Evolutionary conservation across 2,888 invertebrate genomes (phyloP), one percentile per base, ranked within the genome.

Genomic region (Anoncus sp.): DNA sequence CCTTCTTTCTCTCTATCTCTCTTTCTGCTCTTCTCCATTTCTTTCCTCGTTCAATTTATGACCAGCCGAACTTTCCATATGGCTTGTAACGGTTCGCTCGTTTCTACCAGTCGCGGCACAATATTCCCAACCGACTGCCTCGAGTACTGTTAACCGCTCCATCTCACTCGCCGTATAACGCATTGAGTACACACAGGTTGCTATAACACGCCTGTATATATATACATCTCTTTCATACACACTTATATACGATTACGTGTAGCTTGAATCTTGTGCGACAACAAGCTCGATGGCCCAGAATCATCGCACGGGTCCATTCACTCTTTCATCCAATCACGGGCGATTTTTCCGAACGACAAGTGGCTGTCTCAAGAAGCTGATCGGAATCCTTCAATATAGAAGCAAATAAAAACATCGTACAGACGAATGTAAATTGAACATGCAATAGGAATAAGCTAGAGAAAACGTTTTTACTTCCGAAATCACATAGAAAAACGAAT

Each of bases 81-180:
- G 86, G 82, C 81, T 77, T 49, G 83, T 87, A 87, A 87, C 87
- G 87, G 87, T 81, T 66, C 66, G 45, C 60, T 83, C 71, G 70
- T 74, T 62, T 77, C 75, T 81, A 82, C 81, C 84, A 82, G 82
- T 81, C 80, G 74, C n/a, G 22, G 81, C 80, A 76, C 80, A 83
- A 84, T 83, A 85, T 86, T 78, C 85, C 81, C 82, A 81, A 74
- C 79, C 71, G 81, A 82, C 81, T 81, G 75, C 83, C 82, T 80
- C 69, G 67, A 83, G 86, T 87, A 87, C 87, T 87, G 87, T 87
- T 87, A 87, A 75, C 82, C 79, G 82, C 81, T 81, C 80, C 83
- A 81, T 83, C 85, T 83, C 81, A 77, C 81, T 67, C 49, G 66
- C 71, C 72, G 57, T 65, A n/a, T 53, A 69, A 77, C 65, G 66